A percentile compares a stretch with the other conserved stretches of the same genome.
Evolutionary conservation across 2,113 vertebrate species (phyloP).

Genomic region (Pygoscelis antarcticus): DNA sequence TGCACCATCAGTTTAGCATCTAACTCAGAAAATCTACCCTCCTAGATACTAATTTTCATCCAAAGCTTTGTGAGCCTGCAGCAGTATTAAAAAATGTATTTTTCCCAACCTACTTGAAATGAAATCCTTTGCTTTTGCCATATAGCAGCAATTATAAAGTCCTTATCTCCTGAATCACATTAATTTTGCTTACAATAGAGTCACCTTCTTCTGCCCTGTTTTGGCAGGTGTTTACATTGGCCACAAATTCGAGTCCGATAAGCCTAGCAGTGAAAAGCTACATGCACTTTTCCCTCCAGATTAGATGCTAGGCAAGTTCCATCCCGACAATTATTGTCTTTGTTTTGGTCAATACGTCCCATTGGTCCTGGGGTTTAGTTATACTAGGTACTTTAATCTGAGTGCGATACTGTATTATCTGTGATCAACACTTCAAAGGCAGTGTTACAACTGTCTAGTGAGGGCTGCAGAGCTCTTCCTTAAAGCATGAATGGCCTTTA

Average conservation of each 20-base stretch:
- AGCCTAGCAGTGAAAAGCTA: neutral
- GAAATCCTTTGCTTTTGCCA: neutral
- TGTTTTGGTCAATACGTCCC: neutral
- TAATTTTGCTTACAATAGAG: neutral
- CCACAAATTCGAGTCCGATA: neutral
- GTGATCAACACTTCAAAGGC: neutral
- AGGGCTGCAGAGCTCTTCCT: neutral
- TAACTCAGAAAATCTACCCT: neutral
- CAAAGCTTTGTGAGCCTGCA: neutral
- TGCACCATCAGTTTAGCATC: neutral
- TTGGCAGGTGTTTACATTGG: neutral
- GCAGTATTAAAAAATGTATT: neutral
- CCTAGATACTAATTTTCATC: neutral
- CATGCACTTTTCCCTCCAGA: neutral
- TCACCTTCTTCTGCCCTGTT: neutral
- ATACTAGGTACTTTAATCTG: neutral
- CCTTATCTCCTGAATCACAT: neutral
- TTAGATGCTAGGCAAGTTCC: neutral
- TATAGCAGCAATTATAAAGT: neutral
- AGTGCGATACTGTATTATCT: neutral
- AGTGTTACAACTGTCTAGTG: neutral
- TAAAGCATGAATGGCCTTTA: accelerated
- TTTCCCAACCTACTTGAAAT: neutral
- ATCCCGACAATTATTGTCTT: neutral
- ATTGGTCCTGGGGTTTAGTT: neutral